Base-by-base conservation (phyloP, 2,113 vertebrate genomes). In the Pipa parva region DNA sequence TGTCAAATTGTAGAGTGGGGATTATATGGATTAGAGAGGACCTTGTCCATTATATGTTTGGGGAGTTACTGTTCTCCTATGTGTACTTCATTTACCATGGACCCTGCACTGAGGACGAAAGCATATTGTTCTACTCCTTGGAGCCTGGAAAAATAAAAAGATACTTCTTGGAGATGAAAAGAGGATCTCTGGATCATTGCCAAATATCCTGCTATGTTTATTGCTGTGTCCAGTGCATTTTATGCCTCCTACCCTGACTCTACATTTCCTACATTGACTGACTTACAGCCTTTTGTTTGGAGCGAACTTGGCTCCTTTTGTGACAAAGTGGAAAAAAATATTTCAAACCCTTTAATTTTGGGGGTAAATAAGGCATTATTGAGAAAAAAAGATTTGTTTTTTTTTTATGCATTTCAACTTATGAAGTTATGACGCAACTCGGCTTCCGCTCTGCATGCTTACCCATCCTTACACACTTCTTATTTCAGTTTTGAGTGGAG, bases 151-250 rank as follows among this genome's bases (percentile, higher is more conserved):
- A 48, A 31, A 31, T 31, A 10, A 10, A 5, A 31, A 31, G 5
- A 10, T 6, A 31, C 15, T 37, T 49, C 17, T 39, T n/a, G 27
- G 39, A 52, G 9, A 20, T 50, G 28, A 31, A 39, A 12, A n/a
- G 33, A 33, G 12, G 24, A n/a, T 15, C 25, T 27, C 12, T 61
- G 33, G 57, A 50, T 36, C 31, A 36, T 70, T 70, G 66, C 66
- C 66, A 70, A 70, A 70, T 27, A 36, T 52, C 56, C 20, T 59
- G 45, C 29, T 49, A 13, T 60, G 48, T 54, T 61, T 54, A 58
- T 45, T 51, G 45, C 65, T 59, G 28, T 51, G 59, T 59, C 59
- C 46, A 36, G 64, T 48, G 54, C 54, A 27, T 36, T 65, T 28
- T 20, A 6, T 48, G 26, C 33, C 22, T 52, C 2, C 25, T 15